Percentiles rank a stretch among this genome's conserved stretches.
These are phyloP conservation scores for Copidosoma floridanum DNA, from an alignment of 1,140 invertebrate species.

Conservation along the genomic window DNA sequence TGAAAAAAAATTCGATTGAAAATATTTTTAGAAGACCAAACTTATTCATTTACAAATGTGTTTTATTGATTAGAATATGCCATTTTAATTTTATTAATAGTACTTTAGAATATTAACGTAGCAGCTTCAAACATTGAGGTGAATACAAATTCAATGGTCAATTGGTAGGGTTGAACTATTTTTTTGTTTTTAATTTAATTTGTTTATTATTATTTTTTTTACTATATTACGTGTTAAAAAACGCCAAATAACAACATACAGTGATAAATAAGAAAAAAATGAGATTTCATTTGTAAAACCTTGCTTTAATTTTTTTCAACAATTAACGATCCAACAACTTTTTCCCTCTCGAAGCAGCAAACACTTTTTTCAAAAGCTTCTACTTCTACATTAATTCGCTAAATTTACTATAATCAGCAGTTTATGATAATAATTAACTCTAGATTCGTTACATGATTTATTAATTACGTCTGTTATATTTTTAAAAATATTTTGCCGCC, in stretches of 20 bases:
- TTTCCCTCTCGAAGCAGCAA: constrained; percentile 9
- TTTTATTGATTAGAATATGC: neutral
- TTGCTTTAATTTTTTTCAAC: constrained; percentile 5
- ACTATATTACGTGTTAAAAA: neutral
- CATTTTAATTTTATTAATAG: neutral
- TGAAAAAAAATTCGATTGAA: neutral
- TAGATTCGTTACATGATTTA: constrained; percentile 5
- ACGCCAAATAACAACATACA: constrained; percentile 14
- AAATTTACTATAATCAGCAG: constrained; percentile 7
- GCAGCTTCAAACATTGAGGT: neutral
- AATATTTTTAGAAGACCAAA: constrained; percentile 1
- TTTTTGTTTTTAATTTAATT: neutral
- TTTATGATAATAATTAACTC: constrained; percentile 9
- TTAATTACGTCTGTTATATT: constrained; percentile 10
- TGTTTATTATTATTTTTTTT: neutral
- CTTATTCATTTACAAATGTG: constrained; percentile 4
- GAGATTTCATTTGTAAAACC: neutral
- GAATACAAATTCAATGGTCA: constrained; percentile 10
- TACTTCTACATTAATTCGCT: constrained; percentile 13
- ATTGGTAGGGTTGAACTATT: too few species aligned
- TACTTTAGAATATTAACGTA: neutral
- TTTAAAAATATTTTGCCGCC: neutral
- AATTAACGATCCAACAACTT: constrained; percentile 17
- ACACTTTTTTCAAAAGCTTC: constrained; percentile 24
- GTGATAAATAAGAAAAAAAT: neutral